phyloP scores from a whole-genome alignment of 2,113 vertebrate genomes.

The Cervus canadensis region DNA sequence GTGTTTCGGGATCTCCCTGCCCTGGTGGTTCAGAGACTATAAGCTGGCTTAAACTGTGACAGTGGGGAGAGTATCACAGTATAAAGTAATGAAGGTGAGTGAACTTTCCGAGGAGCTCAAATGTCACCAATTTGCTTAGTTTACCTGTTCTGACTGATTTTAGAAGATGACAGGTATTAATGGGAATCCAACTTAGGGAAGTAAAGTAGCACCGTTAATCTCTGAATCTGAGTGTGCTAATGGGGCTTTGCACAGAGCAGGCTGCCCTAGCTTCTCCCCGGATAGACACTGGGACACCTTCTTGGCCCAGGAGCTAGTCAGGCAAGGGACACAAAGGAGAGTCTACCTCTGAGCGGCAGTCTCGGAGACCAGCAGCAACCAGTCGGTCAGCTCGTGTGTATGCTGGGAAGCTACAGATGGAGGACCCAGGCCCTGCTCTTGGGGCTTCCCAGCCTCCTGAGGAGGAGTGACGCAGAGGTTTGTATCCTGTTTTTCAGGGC shows the following conservation, averaged over 20 bases:
- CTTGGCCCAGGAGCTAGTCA: neutral
- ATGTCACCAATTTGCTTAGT: neutral
- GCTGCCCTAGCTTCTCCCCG: neutral
- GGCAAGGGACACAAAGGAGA: neutral
- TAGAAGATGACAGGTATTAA: neutral
- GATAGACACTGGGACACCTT: neutral
- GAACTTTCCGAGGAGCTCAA: neutral
- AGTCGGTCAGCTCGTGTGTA: neutral
- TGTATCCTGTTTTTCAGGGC: neutral
- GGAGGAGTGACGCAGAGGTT: neutral
- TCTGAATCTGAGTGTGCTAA: neutral
- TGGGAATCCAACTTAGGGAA: neutral
- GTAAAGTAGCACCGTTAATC: neutral
- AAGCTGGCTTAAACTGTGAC: neutral
- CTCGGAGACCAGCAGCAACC: neutral
- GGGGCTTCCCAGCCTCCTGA: neutral
- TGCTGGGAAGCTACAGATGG: neutral
- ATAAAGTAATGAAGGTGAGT: neutral
- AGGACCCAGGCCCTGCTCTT: neutral
- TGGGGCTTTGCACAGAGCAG: neutral
- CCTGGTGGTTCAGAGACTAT: neutral
- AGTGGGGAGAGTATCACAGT: neutral
- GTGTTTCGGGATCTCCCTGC: neutral
- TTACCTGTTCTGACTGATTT: neutral
- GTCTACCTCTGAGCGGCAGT: neutral